Evolutionary conservation across 2,113 vertebrate genomes (phyloP).

Genomic region (Microcebus ravelobensis): DNA sequence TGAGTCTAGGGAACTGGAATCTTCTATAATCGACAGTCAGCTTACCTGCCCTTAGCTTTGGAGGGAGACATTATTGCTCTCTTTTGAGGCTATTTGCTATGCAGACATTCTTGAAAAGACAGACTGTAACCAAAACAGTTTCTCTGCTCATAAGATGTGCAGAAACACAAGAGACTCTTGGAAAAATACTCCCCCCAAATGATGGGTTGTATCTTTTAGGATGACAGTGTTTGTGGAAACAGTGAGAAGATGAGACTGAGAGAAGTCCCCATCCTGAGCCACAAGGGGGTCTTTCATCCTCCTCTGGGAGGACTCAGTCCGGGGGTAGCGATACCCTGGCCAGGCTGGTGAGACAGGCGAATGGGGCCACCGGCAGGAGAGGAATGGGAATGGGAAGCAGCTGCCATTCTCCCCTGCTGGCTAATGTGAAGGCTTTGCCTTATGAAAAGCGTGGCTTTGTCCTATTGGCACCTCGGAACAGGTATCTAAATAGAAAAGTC

Average conservation of each 20-base stretch:
- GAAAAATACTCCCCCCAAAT: not conserved
- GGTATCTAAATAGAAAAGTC: not conserved
- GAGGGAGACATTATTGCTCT: not conserved
- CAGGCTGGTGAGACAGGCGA: not conserved
- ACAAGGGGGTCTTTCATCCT: not conserved
- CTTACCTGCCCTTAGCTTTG: not conserved
- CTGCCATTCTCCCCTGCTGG: not conserved
- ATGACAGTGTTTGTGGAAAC: not conserved
- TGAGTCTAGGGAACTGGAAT: not conserved
- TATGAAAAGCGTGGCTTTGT: not conserved
- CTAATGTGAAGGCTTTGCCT: not conserved
- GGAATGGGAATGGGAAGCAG: not conserved
- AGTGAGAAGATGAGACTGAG: not conserved
- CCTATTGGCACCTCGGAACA: not conserved
- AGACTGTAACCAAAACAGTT: not conserved
- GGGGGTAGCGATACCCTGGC: rapidly evolving
- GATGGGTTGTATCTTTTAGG: not conserved
- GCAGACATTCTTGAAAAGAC: not conserved
- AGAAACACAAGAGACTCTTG: not conserved
- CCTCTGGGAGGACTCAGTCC: not conserved
- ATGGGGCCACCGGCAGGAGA: not conserved
- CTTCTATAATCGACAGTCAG: not conserved
- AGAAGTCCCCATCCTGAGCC: not conserved
- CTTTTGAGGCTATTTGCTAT: not conserved
- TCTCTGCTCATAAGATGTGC: not conserved